Evolutionary conservation across 2,113 vertebrate species (phyloP), one percentile per base, ranked within the genome.

Genomic region (Pseudopodoces humilis): DNA sequence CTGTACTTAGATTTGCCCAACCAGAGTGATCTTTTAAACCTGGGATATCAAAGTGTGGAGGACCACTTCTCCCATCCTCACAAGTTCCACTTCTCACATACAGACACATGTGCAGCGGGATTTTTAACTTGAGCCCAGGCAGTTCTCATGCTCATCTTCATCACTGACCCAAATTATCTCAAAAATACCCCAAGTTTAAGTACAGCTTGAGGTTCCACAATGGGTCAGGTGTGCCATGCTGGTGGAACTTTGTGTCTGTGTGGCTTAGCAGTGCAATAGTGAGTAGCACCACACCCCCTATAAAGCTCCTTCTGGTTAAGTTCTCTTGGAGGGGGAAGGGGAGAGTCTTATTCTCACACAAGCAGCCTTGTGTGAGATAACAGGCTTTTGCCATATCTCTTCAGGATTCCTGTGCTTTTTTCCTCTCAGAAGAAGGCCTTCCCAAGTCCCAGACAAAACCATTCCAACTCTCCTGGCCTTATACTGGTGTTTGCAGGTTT

Each of bases 191-290:
- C 13, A 3, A 10, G 31, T 74, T 69, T 74, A 70, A 58, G 13
- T 67, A 1, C 17, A 52, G 59, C 17, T 41, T 1, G 15, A 52
- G 9, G 17, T 62, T 50, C 46, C 35, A 13, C 24, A 28, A 0
- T 27, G 19, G 23, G 0, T 62, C 10, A 15, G 4, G 10, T 58
- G 15, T 21, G 16, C 46, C 15, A 8, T 0, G 0, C 11, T 46
- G 60, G 33, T 63, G 16, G 3, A 18, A 10, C 20, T 30, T 62
- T 21, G 17, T 1, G 12, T 35, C 60, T 41, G 6, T 4, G 52
- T 43, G 20, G n/a, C 56, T 78, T 33, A 13, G 65, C 25, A 49
- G 18, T 9, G n/a, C 7, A 3, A 6, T 6, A 31, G 33, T 39
- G 56, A 70, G 39, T 18, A 65, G 49, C 47, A 52, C 19, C 23